Percentiles rank a stretch among this genome's conserved stretches.
Conservation (phyloP, 2,888 invertebrate species). For the Didymodactylos carnosus region DNA sequence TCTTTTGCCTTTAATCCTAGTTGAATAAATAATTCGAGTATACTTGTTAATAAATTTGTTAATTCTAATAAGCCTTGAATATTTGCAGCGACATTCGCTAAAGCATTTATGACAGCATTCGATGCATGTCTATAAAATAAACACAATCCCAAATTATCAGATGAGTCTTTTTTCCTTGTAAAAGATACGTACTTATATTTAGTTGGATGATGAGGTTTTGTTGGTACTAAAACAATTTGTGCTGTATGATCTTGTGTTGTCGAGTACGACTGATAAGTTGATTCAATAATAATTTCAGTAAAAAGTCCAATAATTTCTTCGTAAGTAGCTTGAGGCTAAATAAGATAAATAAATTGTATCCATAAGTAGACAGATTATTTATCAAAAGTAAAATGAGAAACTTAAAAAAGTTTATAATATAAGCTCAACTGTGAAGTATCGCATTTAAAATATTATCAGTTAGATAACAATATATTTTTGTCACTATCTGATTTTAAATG, state of each 20-base stretch:
- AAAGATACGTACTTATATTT: background rate
- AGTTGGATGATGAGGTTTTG: background rate
- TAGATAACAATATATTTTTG: too few species aligned
- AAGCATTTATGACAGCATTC: slow-evolving; percentile 77
- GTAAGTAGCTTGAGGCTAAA: background rate
- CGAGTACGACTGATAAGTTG: background rate
- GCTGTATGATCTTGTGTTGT: background rate
- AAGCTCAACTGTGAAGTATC: too few species aligned
- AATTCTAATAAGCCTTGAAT: slow-evolving; percentile 55
- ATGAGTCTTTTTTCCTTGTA: background rate
- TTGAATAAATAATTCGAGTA: slow-evolving; percentile 88
- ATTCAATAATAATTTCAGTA: background rate
- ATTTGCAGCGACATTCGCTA: slow-evolving; percentile 83
- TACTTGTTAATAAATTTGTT: slow-evolving; percentile 62
- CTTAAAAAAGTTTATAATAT: background rate
- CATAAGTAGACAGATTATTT: background rate
- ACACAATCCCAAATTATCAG: background rate
- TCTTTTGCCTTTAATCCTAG: slow-evolving; percentile 87
- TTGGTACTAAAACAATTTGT: too few species aligned
- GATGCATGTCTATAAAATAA: slow-evolving; percentile 45
- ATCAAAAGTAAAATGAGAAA: background rate
- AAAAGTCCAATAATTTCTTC: background rate
- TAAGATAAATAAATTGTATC: background rate
- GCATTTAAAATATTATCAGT: too few species aligned
- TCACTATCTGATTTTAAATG: too few species aligned